Conservation (phyloP, 1,140 invertebrate species). For the Andricus grossulariae region DNA sequence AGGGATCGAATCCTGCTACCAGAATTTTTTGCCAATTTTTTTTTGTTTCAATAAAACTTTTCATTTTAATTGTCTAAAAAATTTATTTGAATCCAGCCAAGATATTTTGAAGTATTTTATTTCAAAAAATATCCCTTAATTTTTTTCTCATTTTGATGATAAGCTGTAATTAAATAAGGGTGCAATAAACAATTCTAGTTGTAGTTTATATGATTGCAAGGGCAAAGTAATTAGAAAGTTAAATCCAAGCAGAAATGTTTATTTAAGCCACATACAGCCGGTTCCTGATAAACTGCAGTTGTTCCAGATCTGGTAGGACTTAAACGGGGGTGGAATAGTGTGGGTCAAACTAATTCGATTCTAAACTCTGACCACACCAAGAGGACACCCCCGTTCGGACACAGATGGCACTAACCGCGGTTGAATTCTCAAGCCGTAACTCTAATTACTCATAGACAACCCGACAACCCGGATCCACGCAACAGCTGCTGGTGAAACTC, state of each 20-base stretch:
- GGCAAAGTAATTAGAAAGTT: conserved; percentile 38
- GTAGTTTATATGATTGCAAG: conserved; percentile 8
- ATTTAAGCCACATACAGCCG: conserved; percentile 61
- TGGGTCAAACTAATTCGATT: conserved; percentile 77
- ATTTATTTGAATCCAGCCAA: too few relatives aligned
- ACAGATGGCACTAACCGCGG: conserved; percentile 76
- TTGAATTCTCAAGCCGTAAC: conserved; percentile 76
- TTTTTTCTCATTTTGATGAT: too few relatives aligned
- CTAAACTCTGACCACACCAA: conserved; percentile 74
- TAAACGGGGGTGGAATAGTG: conserved; percentile 60
- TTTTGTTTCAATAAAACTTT: too few relatives aligned
- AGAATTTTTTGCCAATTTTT: too few relatives aligned
- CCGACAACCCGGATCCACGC: conserved; percentile 66
- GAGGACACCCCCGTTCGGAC: conserved; percentile 65
- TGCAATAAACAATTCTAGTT: conserved; percentile 32
- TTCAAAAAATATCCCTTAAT: too few relatives aligned
- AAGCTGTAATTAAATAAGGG: not conserved
- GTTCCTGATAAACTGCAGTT: conserved; percentile 65
- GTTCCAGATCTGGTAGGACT: conserved; percentile 55
- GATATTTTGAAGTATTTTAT: too few relatives aligned
- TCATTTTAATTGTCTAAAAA: too few relatives aligned
- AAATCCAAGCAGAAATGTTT: conserved; percentile 56
- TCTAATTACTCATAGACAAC: conserved; percentile 77
- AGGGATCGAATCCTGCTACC: too few relatives aligned
- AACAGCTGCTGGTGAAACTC: conserved; percentile 75